phyloP scores from a whole-genome alignment of 2,113 vertebrate genomes.

The Donacobius atricapilla region DNA sequence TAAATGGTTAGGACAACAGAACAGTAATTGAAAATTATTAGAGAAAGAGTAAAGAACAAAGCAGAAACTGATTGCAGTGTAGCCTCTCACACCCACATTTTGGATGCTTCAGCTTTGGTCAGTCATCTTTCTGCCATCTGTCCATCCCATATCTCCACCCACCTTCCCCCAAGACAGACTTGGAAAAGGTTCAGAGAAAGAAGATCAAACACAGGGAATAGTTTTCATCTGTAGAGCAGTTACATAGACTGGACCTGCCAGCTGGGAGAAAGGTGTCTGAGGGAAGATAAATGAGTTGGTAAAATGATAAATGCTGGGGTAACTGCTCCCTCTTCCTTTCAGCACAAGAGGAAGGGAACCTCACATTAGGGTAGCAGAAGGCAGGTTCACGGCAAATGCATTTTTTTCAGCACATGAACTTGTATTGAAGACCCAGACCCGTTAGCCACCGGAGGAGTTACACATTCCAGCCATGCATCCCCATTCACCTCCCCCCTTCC shows the following conservation, averaged over 20 bases:
- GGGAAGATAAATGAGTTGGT: neutral
- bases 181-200: slow-evolving; percentile 7
- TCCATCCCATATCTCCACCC: neutral
- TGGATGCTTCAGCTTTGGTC: neutral
- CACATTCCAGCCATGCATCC: neutral
- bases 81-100: neutral
- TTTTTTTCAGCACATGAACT: neutral
- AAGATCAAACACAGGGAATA: neutral
- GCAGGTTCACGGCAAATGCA: neutral
- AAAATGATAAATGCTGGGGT: neutral
- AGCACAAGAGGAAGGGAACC: neutral
- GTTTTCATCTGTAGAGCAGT: neutral
- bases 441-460: neutral
- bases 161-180: neutral
- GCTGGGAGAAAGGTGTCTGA: neutral
- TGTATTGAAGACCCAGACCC: neutral
- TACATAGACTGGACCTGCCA: neutral
- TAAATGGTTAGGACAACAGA: neutral
- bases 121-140: neutral
- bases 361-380: neutral
- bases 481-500: accelerated
- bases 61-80: neutral
- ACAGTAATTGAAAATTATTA: neutral
- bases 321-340: neutral
- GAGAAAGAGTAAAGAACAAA: neutral